phyloP scores from a whole-genome alignment of 2,888 invertebrate species.

The Apamea epomidion region DNA sequence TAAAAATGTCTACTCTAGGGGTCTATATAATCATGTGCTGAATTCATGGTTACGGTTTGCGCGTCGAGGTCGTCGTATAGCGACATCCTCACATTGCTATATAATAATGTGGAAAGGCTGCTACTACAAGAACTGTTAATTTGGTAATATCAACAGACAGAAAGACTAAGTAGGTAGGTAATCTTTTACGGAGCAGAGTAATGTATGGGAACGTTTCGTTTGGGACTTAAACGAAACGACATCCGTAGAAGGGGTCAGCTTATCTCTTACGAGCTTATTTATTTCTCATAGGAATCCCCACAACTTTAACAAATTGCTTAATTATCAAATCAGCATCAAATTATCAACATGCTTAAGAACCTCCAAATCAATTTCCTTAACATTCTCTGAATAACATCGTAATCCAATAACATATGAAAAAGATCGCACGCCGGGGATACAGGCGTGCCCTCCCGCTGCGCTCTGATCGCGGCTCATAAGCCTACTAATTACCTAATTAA shows the following conservation, averaged over 20 bases:
- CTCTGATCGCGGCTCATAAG: conserved; percentile 35
- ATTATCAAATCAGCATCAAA: conserved; percentile 32
- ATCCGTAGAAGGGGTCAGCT: neutral
- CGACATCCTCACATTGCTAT: too few relatives aligned
- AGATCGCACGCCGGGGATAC: conserved; percentile 16
- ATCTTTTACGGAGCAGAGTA: neutral
- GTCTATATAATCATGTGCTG: too few relatives aligned
- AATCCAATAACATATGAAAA: conserved; percentile 37
- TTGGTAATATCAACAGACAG: neutral
- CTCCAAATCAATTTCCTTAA: conserved; percentile 27
- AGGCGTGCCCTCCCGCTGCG: conserved; percentile 56
- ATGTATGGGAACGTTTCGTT: neutral
- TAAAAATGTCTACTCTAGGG: too few relatives aligned
- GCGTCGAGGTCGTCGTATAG: too few relatives aligned
- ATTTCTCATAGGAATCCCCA: neutral
- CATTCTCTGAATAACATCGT: conserved; percentile 24
- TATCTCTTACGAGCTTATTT: neutral
- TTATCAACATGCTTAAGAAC: conserved; percentile 19
- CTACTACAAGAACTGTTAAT: too few relatives aligned
- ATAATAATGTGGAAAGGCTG: too few relatives aligned
- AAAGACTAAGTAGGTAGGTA: too few relatives aligned
- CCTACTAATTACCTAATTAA: conserved; percentile 56
- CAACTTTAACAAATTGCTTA: conserved; percentile 19
- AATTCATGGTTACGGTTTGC: too few relatives aligned
- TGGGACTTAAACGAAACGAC: neutral